phyloP scores from a whole-genome alignment of 1,140 invertebrate genomes.

The Marisa cornuarietis region DNA sequence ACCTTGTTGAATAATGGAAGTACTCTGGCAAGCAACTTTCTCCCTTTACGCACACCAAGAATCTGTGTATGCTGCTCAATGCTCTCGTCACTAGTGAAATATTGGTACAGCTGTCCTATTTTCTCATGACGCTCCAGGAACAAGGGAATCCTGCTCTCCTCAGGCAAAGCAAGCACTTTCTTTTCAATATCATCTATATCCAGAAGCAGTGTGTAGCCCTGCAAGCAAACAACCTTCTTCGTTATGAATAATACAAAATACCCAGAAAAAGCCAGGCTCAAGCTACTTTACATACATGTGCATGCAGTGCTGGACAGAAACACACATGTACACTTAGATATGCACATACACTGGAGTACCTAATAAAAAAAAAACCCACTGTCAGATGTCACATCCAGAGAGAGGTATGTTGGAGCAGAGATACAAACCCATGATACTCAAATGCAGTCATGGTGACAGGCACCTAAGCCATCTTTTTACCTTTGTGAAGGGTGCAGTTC shows the following conservation, averaged over 20 bases:
- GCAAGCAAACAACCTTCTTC: constrained; percentile 18
- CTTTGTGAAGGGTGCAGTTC: too few relatives aligned
- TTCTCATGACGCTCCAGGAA: constrained; percentile 53
- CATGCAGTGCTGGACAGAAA: too few relatives aligned
- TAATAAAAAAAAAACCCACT: neutral
- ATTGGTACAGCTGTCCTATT: constrained; percentile 49
- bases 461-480: too few relatives aligned
- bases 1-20: constrained; percentile 53
- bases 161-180: constrained; percentile 58
- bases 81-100: constrained; percentile 50
- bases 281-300: too few relatives aligned
- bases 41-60: constrained; percentile 59
- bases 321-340: neutral
- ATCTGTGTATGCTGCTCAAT: constrained; percentile 54
- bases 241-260: too few relatives aligned
- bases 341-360: neutral
- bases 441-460: too few relatives aligned
- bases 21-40: constrained; percentile 53
- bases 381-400: neutral
- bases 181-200: constrained; percentile 65
- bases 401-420: too few relatives aligned
- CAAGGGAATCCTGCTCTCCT: constrained; percentile 56
- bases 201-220: constrained; percentile 60
- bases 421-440: too few relatives aligned
- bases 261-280: too few relatives aligned